These are phyloP conservation scores for Hyppa rectilinea DNA, from an alignment of 2,888 invertebrate genomes.

Conservation along the genomic window DNA sequence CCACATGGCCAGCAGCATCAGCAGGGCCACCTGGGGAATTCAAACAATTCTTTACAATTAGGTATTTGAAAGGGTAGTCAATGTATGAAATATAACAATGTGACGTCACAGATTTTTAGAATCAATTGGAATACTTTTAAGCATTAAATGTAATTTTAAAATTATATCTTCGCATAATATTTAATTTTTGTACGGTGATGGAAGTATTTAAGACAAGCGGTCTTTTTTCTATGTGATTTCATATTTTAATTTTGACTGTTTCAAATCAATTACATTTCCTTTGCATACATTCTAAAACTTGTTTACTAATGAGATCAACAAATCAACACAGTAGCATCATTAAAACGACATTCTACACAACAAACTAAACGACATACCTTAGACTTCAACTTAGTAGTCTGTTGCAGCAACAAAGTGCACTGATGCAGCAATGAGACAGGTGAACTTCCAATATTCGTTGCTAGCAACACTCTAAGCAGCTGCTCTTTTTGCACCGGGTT, in stretches of 20 bases:
- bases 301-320: background rate
- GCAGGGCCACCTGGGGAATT: constrained; percentile 95
- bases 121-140: no score
- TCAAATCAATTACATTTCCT: no score
- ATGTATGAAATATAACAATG: no score
- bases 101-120: no score
- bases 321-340: background rate
- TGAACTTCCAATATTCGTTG: constrained; percentile 95
- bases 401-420: constrained; percentile 95
- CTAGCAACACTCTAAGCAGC: constrained; percentile 96
- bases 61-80: no score
- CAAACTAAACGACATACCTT: constrained; percentile 86
- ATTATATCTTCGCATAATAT: no score
- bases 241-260: no score
- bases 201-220: no score
- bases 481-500: constrained; percentile 97
- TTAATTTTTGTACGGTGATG: no score
- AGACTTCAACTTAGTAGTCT: constrained; percentile 94
- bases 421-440: constrained; percentile 98
- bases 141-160: no score
- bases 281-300: background rate
- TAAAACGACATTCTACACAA: background rate
- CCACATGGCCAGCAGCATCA: constrained; percentile 98
- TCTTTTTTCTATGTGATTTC: no score
- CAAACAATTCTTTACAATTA: no score